A percentile compares a stretch with the other conserved stretches of the same genome.
These are phyloP conservation scores for Nowickia ferox DNA, from an alignment of 2,888 invertebrate species.

Conservation along the genomic window DNA sequence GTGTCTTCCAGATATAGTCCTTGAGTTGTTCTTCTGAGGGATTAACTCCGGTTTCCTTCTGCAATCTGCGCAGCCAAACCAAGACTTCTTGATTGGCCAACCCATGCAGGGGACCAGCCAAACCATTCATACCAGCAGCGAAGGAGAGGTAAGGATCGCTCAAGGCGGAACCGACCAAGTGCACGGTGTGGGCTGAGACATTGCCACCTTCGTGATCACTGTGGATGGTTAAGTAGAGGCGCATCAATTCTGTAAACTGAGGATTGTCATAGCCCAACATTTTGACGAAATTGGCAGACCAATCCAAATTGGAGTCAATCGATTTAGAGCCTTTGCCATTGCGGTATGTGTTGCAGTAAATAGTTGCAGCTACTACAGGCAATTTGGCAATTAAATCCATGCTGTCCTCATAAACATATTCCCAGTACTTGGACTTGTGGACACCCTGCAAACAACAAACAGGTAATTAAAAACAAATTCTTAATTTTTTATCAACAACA, in stretches of 20 bases:
- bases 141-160: slow-evolving; percentile 94
- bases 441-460: slow-evolving; percentile 80
- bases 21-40: slow-evolving; percentile 95
- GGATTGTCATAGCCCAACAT: slow-evolving; percentile 92
- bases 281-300: slow-evolving; percentile 91
- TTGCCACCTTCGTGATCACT: slow-evolving; percentile 95
- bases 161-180: slow-evolving; percentile 93
- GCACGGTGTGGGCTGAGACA: slow-evolving; percentile 94
- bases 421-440: slow-evolving; percentile 91
- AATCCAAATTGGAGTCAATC: slow-evolving; percentile 91
- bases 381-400: slow-evolving; percentile 95
- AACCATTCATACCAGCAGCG: slow-evolving; percentile 93
- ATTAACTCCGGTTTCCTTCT: slow-evolving; percentile 92
- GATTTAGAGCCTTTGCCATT: slow-evolving; percentile 88
- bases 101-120: slow-evolving; percentile 95
- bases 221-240: slow-evolving; percentile 93
- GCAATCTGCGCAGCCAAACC: slow-evolving; percentile 95
- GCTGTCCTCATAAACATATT: slow-evolving; percentile 90
- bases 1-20: slow-evolving; percentile 98
- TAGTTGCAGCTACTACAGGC: slow-evolving; percentile 93
- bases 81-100: slow-evolving; percentile 96
- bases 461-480: slow-evolving; percentile 19
- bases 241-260: slow-evolving; percentile 91
- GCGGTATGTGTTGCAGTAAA: slow-evolving; percentile 91
- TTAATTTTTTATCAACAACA: not conserved